These are phyloP conservation scores for Micromesistius poutassou DNA, from an alignment of 2,797 vertebrate species.

Conservation along the genomic window DNA sequence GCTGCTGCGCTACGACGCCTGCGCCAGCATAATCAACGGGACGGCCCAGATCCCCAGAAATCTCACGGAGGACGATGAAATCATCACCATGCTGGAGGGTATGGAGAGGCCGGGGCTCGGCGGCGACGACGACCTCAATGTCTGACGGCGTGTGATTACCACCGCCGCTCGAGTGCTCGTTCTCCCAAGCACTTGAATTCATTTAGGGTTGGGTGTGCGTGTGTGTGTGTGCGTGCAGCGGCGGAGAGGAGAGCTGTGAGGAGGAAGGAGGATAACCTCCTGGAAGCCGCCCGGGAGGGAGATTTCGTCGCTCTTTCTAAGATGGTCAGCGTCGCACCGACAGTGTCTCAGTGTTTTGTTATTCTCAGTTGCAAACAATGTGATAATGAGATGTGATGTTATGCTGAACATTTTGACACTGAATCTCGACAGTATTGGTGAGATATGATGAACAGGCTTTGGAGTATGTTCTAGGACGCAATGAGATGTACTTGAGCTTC, in stretches of 20 bases:
- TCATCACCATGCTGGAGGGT: constrained; percentile 92
- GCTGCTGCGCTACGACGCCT: constrained; percentile 82
- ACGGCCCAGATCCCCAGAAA: constrained; percentile 85
- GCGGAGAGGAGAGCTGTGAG: constrained; percentile 85
- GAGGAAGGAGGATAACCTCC: constrained; percentile 80
- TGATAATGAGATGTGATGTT: neutral
- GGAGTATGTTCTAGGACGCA: neutral
- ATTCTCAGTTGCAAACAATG: neutral
- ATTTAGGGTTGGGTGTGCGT: neutral
- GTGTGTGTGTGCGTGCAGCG: constrained; percentile 64
- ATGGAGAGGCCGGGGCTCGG: constrained; percentile 38
- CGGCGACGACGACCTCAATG: neutral
- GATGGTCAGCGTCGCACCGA: constrained; percentile 72
- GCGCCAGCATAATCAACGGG: constrained; percentile 83
- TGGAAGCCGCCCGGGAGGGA: constrained; percentile 85
- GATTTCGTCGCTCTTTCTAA: constrained; percentile 72
- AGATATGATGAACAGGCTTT: neutral
- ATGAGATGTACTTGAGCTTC: neutral
- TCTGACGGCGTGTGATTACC: constrained; percentile 15
- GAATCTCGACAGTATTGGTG: neutral
- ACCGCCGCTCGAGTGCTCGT: neutral
- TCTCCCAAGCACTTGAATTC: neutral
- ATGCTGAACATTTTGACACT: neutral
- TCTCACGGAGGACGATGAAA: constrained; percentile 87
- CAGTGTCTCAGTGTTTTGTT: neutral